Evolutionary conservation across 2,113 vertebrate genomes (phyloP).

Genomic region (Acanthochromis polyacanthus): DNA sequence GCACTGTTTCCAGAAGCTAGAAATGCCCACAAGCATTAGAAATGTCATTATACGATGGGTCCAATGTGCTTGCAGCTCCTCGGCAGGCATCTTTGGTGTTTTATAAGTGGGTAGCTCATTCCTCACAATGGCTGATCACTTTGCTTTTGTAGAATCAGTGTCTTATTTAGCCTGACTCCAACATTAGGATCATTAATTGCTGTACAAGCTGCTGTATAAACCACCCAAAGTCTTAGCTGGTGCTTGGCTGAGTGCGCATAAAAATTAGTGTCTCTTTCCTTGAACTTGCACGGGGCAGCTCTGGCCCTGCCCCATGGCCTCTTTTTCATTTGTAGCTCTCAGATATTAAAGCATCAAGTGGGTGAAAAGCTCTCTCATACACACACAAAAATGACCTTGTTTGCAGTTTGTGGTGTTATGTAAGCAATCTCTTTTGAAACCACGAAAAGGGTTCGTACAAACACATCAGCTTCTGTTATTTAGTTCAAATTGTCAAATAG

Average conservation of each 20-base stretch:
- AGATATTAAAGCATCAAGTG: no score
- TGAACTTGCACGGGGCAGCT: not conserved
- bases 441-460: no score
- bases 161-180: no score
- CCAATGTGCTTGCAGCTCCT: not conserved
- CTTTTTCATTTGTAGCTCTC: not conserved
- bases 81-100: not conserved
- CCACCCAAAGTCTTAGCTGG: not conserved
- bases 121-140: not conserved
- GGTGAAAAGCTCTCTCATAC: no score
- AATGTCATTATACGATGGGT: no score
- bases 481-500: no score
- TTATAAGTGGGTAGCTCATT: not conserved
- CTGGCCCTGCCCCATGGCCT: not conserved
- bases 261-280: not conserved
- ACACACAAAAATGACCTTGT: no score
- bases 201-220: conserved; percentile 4
- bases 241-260: not conserved
- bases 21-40: not conserved
- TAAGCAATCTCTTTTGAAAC: not conserved
- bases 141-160: no score
- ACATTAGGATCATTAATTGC: not conserved
- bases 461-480: no score
- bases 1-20: not conserved
- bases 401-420: no score